Percentiles rank a stretch among this genome's conserved stretches.
These are phyloP conservation scores for Daubentonia madagascariensis DNA, from an alignment of 2,113 vertebrate genomes.

Conservation along the genomic window DNA sequence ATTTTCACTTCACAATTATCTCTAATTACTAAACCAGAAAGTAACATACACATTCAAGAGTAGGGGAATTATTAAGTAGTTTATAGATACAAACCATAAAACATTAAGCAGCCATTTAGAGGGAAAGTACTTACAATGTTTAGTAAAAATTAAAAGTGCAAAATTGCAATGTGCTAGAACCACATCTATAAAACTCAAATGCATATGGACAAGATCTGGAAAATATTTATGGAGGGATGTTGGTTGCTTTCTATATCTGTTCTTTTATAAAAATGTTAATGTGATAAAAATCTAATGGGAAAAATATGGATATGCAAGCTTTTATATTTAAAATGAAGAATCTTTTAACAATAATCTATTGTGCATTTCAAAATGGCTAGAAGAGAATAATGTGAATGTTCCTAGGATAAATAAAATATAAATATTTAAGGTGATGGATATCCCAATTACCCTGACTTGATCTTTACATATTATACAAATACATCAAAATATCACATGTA, in stretches of 20 bases:
- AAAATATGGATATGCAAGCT: neutral
- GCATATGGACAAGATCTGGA: neutral
- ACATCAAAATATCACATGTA: neutral
- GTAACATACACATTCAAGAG: neutral
- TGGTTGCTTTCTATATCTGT: neutral
- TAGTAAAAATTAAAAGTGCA: neutral
- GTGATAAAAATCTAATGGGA: neutral
- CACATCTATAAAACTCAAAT: neutral
- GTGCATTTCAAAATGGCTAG: neutral
- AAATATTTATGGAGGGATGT: neutral
- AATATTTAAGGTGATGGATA: neutral
- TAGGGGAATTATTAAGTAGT: neutral
- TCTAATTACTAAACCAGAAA: slow-evolving; percentile 9
- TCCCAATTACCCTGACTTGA: neutral
- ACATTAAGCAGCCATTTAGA: neutral
- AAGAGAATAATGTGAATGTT: neutral
- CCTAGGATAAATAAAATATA: neutral
- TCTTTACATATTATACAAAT: neutral
- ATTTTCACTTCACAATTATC: neutral
- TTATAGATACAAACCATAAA: neutral
- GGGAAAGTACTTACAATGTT: neutral
- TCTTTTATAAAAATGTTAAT: slow-evolving; percentile 4
- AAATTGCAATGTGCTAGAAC: neutral
- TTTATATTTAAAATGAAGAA: neutral
- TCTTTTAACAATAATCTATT: neutral